Percentiles rank a stretch among this genome's conserved stretches.
Conservation (phyloP, 2,888 invertebrate genomes). For the Thecocarcelia acutangulata region DNA sequence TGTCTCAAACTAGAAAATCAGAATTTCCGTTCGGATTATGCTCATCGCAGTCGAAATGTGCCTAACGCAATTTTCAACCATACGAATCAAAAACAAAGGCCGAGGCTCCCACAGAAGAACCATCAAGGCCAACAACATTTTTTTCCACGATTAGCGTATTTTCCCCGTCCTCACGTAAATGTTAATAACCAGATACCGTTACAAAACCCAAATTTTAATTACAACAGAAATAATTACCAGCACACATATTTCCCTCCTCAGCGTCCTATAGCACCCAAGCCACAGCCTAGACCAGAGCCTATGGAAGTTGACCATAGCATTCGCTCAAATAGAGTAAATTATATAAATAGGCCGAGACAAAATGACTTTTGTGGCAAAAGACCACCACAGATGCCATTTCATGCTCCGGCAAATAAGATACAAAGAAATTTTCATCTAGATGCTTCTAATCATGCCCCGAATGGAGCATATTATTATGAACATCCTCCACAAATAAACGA, state of each 20-base stretch:
- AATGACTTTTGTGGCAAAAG: constrained; percentile 21
- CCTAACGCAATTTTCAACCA: too few relatives aligned
- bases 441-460: not conserved
- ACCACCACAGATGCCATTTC: constrained; percentile 2
- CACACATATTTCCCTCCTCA: constrained; percentile 7
- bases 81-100: too few relatives aligned
- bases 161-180: too few relatives aligned
- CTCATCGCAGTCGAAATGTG: too few relatives aligned
- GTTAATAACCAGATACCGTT: not conserved
- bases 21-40: too few relatives aligned
- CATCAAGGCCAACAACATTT: too few relatives aligned
- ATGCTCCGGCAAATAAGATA: not conserved
- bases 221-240: not conserved
- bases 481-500: not conserved
- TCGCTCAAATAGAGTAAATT: constrained; percentile 5
- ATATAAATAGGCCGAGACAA: constrained; percentile 14
- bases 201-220: not conserved
- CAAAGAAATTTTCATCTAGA: constrained; percentile 16
- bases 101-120: too few relatives aligned
- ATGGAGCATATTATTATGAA: not conserved
- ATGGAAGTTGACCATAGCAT: constrained; percentile 26
- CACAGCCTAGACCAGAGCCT: constrained; percentile 39
- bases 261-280: constrained; percentile 32
- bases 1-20: too few relatives aligned
- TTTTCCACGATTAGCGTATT: too few relatives aligned